phyloP scores from a whole-genome alignment of 2,797 vertebrate genomes.

The Cirrhinus molitorella region DNA sequence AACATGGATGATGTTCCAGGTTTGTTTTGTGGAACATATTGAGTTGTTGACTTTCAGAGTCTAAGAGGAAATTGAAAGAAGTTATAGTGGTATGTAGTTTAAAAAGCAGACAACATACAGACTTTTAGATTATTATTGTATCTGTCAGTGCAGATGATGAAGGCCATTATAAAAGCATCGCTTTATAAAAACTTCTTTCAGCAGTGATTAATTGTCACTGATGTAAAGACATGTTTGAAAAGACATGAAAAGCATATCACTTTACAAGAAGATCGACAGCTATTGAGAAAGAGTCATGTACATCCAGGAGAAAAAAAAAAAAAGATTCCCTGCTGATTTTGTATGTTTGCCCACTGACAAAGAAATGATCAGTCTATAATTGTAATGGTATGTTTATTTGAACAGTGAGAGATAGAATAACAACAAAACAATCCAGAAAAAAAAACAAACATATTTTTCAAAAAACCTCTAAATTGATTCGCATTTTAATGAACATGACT shows the following conservation, averaged over 20 bases:
- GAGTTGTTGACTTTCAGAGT: neutral
- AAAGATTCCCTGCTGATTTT: too few species aligned
- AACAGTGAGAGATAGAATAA: too few species aligned
- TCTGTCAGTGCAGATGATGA: neutral
- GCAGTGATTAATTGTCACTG: neutral
- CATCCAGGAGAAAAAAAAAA: too few species aligned
- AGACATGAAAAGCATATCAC: neutral
- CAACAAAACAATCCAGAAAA: too few species aligned
- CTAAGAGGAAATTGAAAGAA: neutral
- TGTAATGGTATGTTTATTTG: too few species aligned
- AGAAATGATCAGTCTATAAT: too few species aligned
- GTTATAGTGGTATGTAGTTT: neutral
- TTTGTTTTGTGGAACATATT: neutral
- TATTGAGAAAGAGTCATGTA: neutral
- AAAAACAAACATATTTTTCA: too few species aligned
- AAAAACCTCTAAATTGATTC: too few species aligned
- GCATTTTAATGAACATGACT: too few species aligned
- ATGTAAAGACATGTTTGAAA: neutral
- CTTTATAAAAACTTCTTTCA: too few species aligned
- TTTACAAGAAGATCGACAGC: neutral
- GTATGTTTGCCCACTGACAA: too few species aligned
- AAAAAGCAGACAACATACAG: too few species aligned
- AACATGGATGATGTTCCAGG: neutral
- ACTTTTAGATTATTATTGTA: neutral
- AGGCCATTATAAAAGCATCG: neutral